Base-by-base conservation (phyloP, 2,888 invertebrate genomes). In the Nomada ruficornis region DNA sequence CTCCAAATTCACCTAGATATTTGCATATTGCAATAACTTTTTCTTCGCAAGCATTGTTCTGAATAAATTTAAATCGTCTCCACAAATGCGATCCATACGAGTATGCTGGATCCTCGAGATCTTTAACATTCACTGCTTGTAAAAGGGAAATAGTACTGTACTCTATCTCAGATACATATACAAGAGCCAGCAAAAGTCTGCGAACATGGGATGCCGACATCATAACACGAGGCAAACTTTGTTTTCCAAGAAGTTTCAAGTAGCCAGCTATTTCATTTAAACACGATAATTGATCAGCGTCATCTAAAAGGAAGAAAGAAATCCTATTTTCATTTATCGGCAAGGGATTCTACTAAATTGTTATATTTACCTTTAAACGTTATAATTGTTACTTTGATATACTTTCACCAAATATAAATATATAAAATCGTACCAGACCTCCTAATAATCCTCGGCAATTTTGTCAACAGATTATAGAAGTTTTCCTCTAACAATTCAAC, bases 211-310 rank as follows among this genome's bases (percentile, higher is more conserved):
- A 93, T 2, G 92, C 90, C 1, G 95, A 95, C 78, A 95, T 94
- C 60, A 97, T 94, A 42, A 96, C 94, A 10, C 94, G 91, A 42
- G 95, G 95, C 23, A 97, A 94, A 82, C 95, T 95, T 88, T 95
- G 94, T 20, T 94, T 93, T 10, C 95, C 95, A 69, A 97, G 93
- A 70, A 96, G 93, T 70, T 94, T 93, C 15, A 97, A 90, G 92
- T 97, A 97, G 3, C 97, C 97, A 83, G 95, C 95, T 0, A 97
- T 87, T 67, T 96, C 95, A 89, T 96, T 95, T 64, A 97, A 92
- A 7, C 95, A 95, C 0, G 95, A 94, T 36, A 96, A 91, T 91
- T 97, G 97, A 86, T 96, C 95, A 1, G 89, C 91, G 42, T 95
- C 95, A 88, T 96, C 97, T 95, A 71, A 18, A 79, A 79, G 44